Conservation (phyloP, 2,888 invertebrate species). For the Macropis europaea region DNA sequence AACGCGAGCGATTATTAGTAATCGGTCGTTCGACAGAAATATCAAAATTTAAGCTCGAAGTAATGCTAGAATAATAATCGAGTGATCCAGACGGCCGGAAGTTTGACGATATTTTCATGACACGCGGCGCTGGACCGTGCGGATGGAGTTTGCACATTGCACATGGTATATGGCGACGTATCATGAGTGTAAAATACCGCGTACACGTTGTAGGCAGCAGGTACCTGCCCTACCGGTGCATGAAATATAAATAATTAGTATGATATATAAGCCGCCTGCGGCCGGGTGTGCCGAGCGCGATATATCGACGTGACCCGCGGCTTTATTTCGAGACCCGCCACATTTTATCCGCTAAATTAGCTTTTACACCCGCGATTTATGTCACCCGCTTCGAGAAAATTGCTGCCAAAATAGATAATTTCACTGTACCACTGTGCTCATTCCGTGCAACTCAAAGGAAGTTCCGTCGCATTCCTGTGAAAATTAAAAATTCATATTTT, state of each 20-base stretch:
- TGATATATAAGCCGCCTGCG: slow-evolving; percentile 69
- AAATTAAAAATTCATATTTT: not conserved
- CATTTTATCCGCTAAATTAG: slow-evolving; percentile 75
- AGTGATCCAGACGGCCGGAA: slow-evolving; percentile 26
- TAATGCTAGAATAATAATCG: slow-evolving; percentile 8
- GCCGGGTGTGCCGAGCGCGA: slow-evolving; percentile 57
- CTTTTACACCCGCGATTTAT: slow-evolving; percentile 70
- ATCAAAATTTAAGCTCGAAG: slow-evolving; percentile 3
- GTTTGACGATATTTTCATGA: slow-evolving; percentile 45
- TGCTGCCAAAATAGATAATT: slow-evolving; percentile 66
- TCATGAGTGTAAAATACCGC: slow-evolving; percentile 65
- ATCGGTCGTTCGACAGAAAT: not conserved
- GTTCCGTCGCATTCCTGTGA: not conserved
- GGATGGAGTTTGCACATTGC: slow-evolving; percentile 36
- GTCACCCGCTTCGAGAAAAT: slow-evolving; percentile 59
- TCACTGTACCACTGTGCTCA: not conserved
- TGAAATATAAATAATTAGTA: slow-evolving; percentile 76
- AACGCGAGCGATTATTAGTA: slow-evolving; percentile 13
- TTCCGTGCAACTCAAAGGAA: not conserved
- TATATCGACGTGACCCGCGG: slow-evolving; percentile 70
- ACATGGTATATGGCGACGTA: slow-evolving; percentile 45
- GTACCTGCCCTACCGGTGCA: slow-evolving; percentile 55
- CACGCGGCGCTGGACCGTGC: slow-evolving; percentile 9
- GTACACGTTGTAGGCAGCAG: slow-evolving; percentile 56
- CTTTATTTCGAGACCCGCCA: slow-evolving; percentile 72